A percentile compares a stretch with the other conserved stretches of the same genome.
Conservation (phyloP, 2,113 vertebrate genomes). For the Setophaga kirtlandii region DNA sequence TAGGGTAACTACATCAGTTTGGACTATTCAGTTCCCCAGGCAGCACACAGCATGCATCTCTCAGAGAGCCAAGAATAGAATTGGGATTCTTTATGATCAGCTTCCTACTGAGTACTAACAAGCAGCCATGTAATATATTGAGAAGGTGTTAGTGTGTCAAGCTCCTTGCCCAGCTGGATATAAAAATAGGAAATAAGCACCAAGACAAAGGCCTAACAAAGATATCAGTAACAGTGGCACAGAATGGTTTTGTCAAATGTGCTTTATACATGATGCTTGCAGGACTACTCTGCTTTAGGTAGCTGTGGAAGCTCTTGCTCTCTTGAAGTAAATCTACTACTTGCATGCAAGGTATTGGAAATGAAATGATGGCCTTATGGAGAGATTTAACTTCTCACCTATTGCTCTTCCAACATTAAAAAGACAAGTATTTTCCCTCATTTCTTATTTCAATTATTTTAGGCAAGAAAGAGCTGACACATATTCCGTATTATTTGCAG, state of each 20-base stretch:
- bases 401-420: neutral
- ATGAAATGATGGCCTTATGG: neutral
- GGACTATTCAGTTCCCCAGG: neutral
- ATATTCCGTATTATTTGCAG: neutral
- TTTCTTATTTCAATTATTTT: neutral
- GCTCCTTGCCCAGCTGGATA: neutral
- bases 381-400: neutral
- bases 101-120: constrained; percentile 32
- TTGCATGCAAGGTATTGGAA: neutral
- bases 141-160: constrained; percentile 29
- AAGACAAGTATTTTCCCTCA: neutral
- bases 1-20: neutral
- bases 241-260: neutral
- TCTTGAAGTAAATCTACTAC: neutral
- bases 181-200: neutral
- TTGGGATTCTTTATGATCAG: neutral
- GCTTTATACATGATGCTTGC: neutral
- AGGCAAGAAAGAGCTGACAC: neutral
- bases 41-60: neutral
- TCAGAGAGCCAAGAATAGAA: neutral
- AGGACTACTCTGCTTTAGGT: neutral
- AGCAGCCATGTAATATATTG: neutral
- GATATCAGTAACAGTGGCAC: neutral
- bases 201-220: neutral
- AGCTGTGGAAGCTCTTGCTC: neutral